Base-by-base conservation (phyloP, 1,140 invertebrate species). In the Leptestheria dahalacensis region DNA sequence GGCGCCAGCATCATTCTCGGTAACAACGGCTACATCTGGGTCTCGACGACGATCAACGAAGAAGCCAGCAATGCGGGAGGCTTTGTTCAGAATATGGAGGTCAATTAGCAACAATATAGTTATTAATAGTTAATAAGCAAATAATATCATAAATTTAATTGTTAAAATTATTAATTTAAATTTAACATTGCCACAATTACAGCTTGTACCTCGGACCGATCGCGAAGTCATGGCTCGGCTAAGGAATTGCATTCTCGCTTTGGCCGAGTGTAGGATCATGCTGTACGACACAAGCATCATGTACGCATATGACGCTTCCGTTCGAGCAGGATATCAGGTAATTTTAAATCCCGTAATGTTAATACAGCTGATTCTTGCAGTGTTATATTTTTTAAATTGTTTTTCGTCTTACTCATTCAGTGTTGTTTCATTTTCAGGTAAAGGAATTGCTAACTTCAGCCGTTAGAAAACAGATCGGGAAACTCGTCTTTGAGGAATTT, bases 21-120 rank as follows among this genome's bases (percentile, higher is more conserved):
- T 9, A 93, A 91, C 65, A 99, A 99, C 73, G 96, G 97, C 0
- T 96, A 85, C 65, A 84, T 99, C 56, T 99, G 92, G 91, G 87
- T 99, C 52, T 85, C 82, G 58, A 87, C 90, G 15, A 82, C 78
- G 53, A 68, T 72, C n/a, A 73, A 72, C 18, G 73, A 78, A 6
- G 78, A 82, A 11, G 81, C 83, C 64, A 79, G 81, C 25, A 81
- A 82, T 29, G 80, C 81, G 47, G 87, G 86, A 55, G 87, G 88
- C 15, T 91, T 89, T 68, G 78, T 81, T 2, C 82, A 88, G 66
- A 86, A 88, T 73, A 71, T 91, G n/a, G 82, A 81, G 65, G 76
- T 78, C 71, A 67, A 20, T n/a, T n/a, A n/a, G n/a, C n/a, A n/a
- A 59, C 21, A 12, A 24, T 18, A 48, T 21, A 3, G 25, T 48